Evolutionary conservation across 35 echinoderm and acorn worm genomes (phyloP).

Genomic region (Chiridota heheva): DNA sequence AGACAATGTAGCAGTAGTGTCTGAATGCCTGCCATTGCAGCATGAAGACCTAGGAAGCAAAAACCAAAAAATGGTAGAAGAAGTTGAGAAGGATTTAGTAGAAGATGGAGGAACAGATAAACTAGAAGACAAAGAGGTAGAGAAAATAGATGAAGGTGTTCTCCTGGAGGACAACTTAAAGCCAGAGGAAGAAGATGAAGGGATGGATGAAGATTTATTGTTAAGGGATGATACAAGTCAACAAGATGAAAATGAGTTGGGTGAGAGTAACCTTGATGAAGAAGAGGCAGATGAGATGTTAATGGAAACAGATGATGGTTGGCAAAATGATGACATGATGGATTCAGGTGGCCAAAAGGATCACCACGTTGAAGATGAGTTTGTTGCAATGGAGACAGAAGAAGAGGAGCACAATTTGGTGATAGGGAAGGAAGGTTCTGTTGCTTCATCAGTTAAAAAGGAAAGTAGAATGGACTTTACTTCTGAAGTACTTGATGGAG

Average conservation of each 20-base stretch:
- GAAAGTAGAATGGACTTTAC: neutral
- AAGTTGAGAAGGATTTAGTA: neutral
- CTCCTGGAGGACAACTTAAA: no score
- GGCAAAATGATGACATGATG: neutral
- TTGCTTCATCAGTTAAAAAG: neutral
- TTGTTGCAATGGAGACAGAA: neutral
- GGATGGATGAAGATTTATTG: neutral
- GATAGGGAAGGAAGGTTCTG: neutral
- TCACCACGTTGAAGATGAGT: slow-evolving; percentile 3
- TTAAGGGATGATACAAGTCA: neutral
- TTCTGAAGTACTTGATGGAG: neutral
- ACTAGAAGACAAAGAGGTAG: neutral
- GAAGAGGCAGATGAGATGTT: neutral
- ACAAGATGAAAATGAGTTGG: neutral
- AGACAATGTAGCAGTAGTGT: no score
- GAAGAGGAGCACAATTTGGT: slow-evolving; percentile 1
- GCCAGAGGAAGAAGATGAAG: neutral
- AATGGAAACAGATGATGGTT: neutral
- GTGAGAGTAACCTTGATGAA: neutral
- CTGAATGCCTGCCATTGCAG: no score
- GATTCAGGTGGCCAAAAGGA: neutral
- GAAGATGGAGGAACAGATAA: neutral
- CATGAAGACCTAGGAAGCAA: no score
- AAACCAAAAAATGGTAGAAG: neutral
- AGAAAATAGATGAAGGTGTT: neutral